Conservation (phyloP, 2,113 vertebrate species). For the Formicarius rufipectus region DNA sequence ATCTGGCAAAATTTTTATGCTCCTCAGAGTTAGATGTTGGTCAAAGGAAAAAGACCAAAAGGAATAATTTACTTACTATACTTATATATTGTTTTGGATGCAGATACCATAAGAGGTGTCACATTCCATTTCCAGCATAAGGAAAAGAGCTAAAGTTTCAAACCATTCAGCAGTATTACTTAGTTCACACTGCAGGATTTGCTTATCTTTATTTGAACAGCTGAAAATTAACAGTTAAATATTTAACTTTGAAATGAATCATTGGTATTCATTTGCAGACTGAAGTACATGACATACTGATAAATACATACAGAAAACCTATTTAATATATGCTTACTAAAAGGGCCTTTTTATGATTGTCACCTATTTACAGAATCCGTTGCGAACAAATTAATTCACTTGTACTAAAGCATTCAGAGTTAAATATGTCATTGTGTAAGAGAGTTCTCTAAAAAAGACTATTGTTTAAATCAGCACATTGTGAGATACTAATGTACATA, state of each 20-base stretch:
- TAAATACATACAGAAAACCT: not conserved
- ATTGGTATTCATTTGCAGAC: not conserved
- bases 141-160: not conserved
- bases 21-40: not conserved
- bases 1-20: not conserved
- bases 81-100: not conserved
- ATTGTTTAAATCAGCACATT: not conserved
- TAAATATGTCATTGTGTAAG: not conserved
- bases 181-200: not conserved
- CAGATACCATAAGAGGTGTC: not conserved
- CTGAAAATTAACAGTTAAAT: not conserved
- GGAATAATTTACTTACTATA: not conserved
- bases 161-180: rapidly evolving
- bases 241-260: not conserved
- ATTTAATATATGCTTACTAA: not conserved
- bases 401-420: not conserved
- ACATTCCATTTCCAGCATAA: not conserved
- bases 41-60: not conserved
- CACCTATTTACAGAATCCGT: not conserved
- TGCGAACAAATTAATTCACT: not conserved
- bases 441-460: not conserved
- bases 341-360: not conserved
- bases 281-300: not conserved
- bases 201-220: not conserved
- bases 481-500: not conserved